Conservation (phyloP, 1,140 invertebrate species). For the Trinorchestia longiramus region DNA sequence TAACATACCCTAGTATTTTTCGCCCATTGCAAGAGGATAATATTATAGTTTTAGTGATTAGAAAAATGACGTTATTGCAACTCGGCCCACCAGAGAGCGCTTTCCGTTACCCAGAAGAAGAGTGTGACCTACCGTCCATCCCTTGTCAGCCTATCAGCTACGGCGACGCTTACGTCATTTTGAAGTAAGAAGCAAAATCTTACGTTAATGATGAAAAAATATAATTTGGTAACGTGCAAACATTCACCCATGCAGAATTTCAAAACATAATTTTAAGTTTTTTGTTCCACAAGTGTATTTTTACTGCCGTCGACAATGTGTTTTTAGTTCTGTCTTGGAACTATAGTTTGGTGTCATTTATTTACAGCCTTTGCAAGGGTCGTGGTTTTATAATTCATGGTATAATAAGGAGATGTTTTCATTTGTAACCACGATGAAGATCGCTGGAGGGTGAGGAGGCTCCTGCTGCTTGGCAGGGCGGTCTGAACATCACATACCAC, state of each 20-base stretch:
- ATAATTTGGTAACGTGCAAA: too few relatives aligned
- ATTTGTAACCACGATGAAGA: neutral
- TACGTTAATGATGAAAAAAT: neutral
- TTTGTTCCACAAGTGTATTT: too few relatives aligned
- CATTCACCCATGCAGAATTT: too few relatives aligned
- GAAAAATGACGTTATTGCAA: neutral
- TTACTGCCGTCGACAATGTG: too few relatives aligned
- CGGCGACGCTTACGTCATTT: conserved; percentile 32
- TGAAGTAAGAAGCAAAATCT: neutral
- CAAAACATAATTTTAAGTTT: too few relatives aligned
- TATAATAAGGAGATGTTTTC: neutral
- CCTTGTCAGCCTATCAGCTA: conserved; percentile 36
- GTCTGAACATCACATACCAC: conserved; percentile 71
- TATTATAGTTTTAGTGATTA: neutral
- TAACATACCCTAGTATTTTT: neutral
- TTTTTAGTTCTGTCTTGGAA: neutral
- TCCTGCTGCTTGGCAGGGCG: conserved; percentile 71
- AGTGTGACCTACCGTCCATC: conserved; percentile 45
- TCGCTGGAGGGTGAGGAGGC: conserved; percentile 68
- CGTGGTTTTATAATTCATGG: neutral
- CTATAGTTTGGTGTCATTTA: neutral
- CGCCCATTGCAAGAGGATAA: neutral
- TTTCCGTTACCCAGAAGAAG: conserved; percentile 61
- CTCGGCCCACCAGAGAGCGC: conserved; percentile 58
- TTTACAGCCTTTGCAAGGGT: neutral